Conservation (phyloP, 1,140 invertebrate species). For the Tyrophagus putrescentiae region DNA sequence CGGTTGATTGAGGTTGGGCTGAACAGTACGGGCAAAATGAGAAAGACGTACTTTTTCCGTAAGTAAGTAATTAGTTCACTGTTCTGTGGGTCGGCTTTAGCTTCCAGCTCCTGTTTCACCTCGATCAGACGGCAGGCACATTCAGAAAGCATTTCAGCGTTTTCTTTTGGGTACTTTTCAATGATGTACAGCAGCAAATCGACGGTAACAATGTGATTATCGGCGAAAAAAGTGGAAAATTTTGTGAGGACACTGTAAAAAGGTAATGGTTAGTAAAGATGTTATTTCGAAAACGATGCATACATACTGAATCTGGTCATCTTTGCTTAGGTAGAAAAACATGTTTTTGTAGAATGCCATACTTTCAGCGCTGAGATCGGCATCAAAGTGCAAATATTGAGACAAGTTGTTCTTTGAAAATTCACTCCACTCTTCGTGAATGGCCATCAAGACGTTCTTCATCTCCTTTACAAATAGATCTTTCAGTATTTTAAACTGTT, state of each 20-base stretch:
- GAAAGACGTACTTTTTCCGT: not conserved
- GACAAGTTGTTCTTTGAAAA: not conserved
- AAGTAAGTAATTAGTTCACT: not conserved
- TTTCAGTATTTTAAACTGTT: not conserved
- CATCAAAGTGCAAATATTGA: not conserved
- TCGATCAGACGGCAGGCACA: not conserved
- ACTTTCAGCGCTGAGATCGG: not conserved
- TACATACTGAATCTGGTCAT: not conserved
- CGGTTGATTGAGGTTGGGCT: not conserved
- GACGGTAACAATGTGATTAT: not conserved
- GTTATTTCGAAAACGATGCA: not conserved
- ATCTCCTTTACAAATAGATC: not conserved
- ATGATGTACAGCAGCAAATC: not conserved
- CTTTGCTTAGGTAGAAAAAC: not conserved
- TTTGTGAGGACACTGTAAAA: not conserved
- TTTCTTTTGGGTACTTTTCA: not conserved
- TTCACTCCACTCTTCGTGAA: slow-evolving; percentile 3
- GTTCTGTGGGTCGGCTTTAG: not conserved
- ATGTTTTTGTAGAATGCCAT: not conserved
- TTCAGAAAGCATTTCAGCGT: not conserved
- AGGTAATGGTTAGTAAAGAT: not conserved
- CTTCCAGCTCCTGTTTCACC: not conserved
- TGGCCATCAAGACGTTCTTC: not conserved
- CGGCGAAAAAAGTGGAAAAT: not conserved
- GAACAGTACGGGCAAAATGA: slow-evolving; percentile 1